Evolutionary conservation across 2,888 invertebrate genomes (phyloP).

Genomic region (Eurytoma californica): DNA sequence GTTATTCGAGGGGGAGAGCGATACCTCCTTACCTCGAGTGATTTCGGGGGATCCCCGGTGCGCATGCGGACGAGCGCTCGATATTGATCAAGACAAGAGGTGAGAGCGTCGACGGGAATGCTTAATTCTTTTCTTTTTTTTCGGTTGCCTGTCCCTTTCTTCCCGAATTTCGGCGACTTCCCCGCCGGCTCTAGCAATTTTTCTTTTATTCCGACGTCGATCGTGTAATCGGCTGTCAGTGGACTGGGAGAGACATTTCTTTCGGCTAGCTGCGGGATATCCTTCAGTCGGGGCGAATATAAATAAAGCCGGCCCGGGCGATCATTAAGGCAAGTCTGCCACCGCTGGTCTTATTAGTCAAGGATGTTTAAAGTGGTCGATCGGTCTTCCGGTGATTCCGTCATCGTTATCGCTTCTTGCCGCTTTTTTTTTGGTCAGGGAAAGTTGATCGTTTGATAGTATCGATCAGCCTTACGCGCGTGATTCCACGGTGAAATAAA

Average conservation of each 20-base stretch:
- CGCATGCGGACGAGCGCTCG: background rate
- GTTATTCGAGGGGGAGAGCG: slow-evolving; percentile 4
- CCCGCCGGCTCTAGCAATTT: no score
- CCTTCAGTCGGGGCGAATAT: background rate
- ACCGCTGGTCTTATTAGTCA: no score
- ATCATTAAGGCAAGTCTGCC: no score
- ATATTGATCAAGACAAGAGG: slow-evolving; percentile 33
- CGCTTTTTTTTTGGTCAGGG: no score
- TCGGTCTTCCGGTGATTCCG: no score
- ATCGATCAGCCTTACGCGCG: no score
- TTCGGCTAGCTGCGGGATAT: background rate
- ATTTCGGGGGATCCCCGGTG: background rate
- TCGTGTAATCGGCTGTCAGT: background rate
- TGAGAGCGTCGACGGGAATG: slow-evolving; percentile 25
- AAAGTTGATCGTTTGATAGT: no score
- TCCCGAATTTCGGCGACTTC: background rate
- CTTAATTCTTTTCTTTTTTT: slow-evolving; percentile 34
- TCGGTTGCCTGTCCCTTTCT: no score
- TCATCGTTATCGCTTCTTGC: no score
- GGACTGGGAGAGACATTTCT: slow-evolving; percentile 9
- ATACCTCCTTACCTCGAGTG: slow-evolving; percentile 31
- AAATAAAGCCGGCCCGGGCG: background rate
- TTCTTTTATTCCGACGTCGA: background rate
- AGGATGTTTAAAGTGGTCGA: no score
- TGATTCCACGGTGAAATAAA: no score